Evolutionary conservation across 2,888 invertebrate genomes (phyloP).

Genomic region (Aleiodes testaceus): DNA sequence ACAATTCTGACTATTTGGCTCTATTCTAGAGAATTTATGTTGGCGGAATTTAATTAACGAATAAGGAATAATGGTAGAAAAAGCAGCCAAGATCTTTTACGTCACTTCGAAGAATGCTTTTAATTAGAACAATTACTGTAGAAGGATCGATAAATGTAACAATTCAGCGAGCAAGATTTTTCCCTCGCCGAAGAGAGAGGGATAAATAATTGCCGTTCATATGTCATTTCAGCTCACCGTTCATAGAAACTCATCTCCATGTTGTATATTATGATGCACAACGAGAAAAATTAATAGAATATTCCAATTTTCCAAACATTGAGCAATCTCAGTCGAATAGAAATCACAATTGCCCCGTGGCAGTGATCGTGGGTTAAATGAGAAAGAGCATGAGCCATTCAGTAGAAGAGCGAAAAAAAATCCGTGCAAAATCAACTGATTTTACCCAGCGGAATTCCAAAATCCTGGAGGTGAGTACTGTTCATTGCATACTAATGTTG

Average conservation of each 20-base stretch:
- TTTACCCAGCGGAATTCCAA: constrained; percentile 20
- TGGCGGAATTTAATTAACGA: constrained; percentile 12
- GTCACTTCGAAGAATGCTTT: constrained; percentile 8
- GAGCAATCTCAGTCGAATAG: too few relatives aligned
- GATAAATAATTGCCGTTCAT: too few relatives aligned
- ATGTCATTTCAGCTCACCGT: too few relatives aligned
- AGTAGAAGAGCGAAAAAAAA: not conserved
- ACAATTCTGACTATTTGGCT: constrained; percentile 15
- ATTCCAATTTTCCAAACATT: too few relatives aligned
- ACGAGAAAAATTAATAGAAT: not conserved
- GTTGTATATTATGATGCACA: too few relatives aligned
- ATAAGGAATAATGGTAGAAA: not conserved
- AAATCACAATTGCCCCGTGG: too few relatives aligned
- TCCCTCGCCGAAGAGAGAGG: too few relatives aligned
- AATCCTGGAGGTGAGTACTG: constrained; percentile 17
- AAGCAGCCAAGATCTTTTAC: constrained; percentile 10
- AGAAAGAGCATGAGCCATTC: not conserved
- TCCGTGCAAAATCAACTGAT: constrained; percentile 2
- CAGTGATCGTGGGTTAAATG: constrained; percentile 2
- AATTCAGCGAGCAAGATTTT: too few relatives aligned
- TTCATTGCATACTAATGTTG: constrained; percentile 20
- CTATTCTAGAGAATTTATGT: constrained; percentile 1
- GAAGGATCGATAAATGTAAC: too few relatives aligned
- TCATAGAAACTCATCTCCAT: too few relatives aligned
- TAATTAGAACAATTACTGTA: constrained; percentile 5